Base-by-base conservation (phyloP, 2,113 vertebrate species). In the Paratilapia polleni region DNA sequence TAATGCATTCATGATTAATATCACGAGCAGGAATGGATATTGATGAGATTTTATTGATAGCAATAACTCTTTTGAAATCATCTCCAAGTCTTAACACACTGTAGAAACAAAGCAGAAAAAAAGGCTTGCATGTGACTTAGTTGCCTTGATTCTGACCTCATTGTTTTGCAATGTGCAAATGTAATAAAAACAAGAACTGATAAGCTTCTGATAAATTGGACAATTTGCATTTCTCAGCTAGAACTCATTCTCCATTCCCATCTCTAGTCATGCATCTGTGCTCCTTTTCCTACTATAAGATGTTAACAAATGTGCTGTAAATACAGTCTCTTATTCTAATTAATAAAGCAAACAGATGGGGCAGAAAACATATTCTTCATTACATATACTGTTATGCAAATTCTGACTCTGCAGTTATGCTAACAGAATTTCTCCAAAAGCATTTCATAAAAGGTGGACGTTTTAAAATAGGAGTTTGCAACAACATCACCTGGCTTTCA, bases 401-500 rank as follows among this genome's bases (percentile, higher is more conserved):
- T 73, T 52, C 26, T 34, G 47, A 73, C 11, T 31, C 12, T 34
- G 12, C 43, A 12, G 10, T 70, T 70, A 70, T 28, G 31, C 54
- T 34, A 52, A 54, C 13, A 4, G 54, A 52, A 31, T 47, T 34
- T 54, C 13, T 20, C 6, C 2, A 31, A 54, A 54, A 52, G 6
- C 5, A n/a, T 61, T 62, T 49, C 1, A 47, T 4, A 79, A 36
- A 79, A 3, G 2, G 3, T 7, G 1, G 41, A 5, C 13, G 47
- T 38, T 66, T 81, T 58, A 59, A 82, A 84, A 77, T 8, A 82
- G 26, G 5, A 49, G 58, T 52, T 76, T 63, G 20, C 24, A 43
- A 52, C 64, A 80, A 86, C 34, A 13, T 94, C 87, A 99, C 98
- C 97, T 98, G 94, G 98, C 97, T 93, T 97, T 96, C 74, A 80